Evolutionary conservation across 2,113 vertebrate genomes (phyloP).

Genomic region (Sminthopsis crassicaudata): DNA sequence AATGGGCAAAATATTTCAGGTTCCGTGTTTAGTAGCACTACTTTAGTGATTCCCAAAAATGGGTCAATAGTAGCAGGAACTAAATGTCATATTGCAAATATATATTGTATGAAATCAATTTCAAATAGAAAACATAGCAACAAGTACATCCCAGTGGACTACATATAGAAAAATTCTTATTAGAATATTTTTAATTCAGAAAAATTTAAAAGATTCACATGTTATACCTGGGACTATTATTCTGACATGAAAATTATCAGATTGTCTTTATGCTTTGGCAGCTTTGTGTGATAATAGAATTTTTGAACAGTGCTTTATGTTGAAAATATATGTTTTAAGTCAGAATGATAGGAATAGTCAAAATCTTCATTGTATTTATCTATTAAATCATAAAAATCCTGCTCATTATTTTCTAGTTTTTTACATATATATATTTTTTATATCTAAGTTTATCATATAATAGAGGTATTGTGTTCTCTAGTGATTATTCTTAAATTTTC

Average conservation of each 20-base stretch:
- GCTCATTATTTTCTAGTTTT: constrained; percentile 45
- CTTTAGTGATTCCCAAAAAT: not conserved
- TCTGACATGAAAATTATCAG: not conserved
- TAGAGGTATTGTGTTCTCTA: not conserved
- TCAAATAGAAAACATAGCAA: not conserved
- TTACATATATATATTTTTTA: not conserved
- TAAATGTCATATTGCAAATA: no score
- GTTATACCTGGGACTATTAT: not conserved
- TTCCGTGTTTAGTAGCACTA: not conserved
- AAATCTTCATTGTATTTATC: not conserved
- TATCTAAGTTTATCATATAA: not conserved
- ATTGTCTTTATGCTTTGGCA: not conserved
- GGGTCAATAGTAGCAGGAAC: no score
- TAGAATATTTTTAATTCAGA: not conserved
- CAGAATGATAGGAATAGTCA: not conserved
- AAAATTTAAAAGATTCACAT: not conserved
- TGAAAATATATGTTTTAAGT: not conserved
- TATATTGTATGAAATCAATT: not conserved
- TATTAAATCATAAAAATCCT: not conserved
- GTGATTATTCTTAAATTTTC: not conserved
- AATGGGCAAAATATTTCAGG: not conserved
- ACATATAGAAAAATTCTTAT: not conserved
- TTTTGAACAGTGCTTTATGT: constrained; percentile 19
- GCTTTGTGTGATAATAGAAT: not conserved
- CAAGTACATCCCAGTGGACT: not conserved